Evolutionary conservation across 2,113 vertebrate genomes (phyloP).

Genomic region (Sisor rabdophorus): DNA sequence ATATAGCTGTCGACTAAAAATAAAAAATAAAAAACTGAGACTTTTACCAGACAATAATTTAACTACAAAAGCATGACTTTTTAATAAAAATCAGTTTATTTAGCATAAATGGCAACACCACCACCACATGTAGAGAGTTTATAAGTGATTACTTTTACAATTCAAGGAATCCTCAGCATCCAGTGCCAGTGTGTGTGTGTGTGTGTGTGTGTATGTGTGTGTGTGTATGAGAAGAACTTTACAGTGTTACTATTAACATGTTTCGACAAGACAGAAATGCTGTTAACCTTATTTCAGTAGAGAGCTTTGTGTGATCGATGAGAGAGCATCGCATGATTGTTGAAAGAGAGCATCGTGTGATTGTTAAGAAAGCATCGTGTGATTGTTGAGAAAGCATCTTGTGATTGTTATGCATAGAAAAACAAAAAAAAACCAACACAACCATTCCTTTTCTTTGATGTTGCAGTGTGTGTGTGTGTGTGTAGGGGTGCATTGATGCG

Average conservation of each 20-base stretch:
- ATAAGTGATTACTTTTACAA: neutral
- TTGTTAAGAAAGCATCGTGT: too few species aligned
- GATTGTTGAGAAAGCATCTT: neutral
- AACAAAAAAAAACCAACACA: neutral
- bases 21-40: too few species aligned
- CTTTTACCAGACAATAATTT: too few species aligned
- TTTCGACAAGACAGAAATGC: conserved; percentile 3
- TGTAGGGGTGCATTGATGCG: neutral
- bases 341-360: too few species aligned
- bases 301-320: too few species aligned
- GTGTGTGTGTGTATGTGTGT: neutral
- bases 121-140: neutral
- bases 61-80: neutral
- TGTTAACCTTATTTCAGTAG: too few species aligned
- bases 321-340: too few species aligned
- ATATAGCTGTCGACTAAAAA: too few species aligned
- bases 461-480: neutral
- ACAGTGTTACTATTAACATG: conserved; percentile 21
- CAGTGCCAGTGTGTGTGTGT: neutral
- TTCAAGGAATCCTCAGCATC: neutral
- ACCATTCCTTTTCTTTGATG: too few species aligned
- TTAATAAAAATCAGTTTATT: too few species aligned
- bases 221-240: neutral
- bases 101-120: neutral
- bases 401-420: neutral